A percentile compares a stretch with the other conserved stretches of the same genome.
These are phyloP conservation scores for Sebastolobus alascanus DNA, from an alignment of 2,797 vertebrate species.

Conservation along the genomic window DNA sequence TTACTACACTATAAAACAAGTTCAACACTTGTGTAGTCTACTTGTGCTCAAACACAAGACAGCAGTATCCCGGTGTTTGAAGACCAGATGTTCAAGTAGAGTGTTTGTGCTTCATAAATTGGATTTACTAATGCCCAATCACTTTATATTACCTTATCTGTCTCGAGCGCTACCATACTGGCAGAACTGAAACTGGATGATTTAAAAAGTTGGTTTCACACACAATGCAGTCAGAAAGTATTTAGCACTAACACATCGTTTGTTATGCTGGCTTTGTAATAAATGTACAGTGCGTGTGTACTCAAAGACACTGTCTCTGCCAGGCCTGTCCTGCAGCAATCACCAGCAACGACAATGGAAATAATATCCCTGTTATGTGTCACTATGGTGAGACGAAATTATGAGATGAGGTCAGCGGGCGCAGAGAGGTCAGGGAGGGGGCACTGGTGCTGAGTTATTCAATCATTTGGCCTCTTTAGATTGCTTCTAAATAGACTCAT, in stretches of 20 bases:
- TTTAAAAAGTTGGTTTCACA: neutral
- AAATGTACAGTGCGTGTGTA: neutral
- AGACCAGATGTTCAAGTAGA: neutral
- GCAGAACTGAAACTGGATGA: neutral
- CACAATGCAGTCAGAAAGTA: neutral
- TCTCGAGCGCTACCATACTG: neutral
- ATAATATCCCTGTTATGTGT: neutral
- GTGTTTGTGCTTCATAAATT: conserved; percentile 34
- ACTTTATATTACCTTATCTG: conserved; percentile 25
- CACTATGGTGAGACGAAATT: neutral
- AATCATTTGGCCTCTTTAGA: no score
- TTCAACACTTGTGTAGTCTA: neutral
- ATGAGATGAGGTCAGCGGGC: neutral
- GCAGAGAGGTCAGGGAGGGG: no score
- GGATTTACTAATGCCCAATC: conserved; percentile 17
- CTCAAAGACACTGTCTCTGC: neutral
- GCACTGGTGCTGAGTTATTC: no score
- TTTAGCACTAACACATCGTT: neutral
- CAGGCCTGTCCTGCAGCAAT: neutral
- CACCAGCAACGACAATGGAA: neutral
- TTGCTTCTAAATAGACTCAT: no score
- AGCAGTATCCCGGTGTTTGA: neutral
- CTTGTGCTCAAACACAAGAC: neutral
- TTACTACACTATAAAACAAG: neutral
- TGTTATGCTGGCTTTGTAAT: neutral